These are phyloP conservation scores for Hiodon tergisus DNA, from an alignment of 2,113 vertebrate genomes.

Conservation along the genomic window DNA sequence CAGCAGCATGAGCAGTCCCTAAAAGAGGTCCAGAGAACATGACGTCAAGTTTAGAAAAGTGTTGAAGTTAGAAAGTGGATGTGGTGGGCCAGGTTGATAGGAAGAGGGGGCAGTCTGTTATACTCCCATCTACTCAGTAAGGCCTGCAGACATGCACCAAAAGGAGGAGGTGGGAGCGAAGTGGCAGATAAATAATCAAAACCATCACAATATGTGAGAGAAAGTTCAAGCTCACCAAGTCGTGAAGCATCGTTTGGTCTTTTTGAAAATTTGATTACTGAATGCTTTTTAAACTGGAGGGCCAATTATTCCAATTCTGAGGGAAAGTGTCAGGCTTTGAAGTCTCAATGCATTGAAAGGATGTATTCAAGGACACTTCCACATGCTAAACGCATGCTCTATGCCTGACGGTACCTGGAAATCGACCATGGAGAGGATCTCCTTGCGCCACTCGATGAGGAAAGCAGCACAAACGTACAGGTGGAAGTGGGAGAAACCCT, in stretches of 20 bases:
- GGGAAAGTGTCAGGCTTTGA: slow-evolving; percentile 41
- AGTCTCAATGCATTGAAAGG: slow-evolving; percentile 22
- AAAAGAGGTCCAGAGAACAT: slow-evolving; percentile 34
- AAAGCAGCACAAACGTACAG: slow-evolving; percentile 83
- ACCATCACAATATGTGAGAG: slow-evolving; percentile 27
- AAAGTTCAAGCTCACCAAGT: slow-evolving; percentile 28
- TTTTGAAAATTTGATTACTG: slow-evolving; percentile 42
- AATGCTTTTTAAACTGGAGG: slow-evolving; percentile 40
- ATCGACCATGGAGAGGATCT: slow-evolving; percentile 80
- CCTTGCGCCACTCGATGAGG: slow-evolving; percentile 83
- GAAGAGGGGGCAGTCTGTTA: slow-evolving; percentile 26
- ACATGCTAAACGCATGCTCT: background rate
- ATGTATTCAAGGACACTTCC: background rate
- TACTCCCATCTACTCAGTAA: slow-evolving; percentile 34
- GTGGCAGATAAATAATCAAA: slow-evolving; percentile 35
- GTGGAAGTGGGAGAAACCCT: slow-evolving; percentile 85
- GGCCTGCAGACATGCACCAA: slow-evolving; percentile 31
- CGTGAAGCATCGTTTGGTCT: slow-evolving; percentile 46
- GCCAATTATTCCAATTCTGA: slow-evolving; percentile 52
- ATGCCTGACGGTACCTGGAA: slow-evolving; percentile 64
- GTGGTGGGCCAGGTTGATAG: background rate
- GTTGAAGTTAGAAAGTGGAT: background rate
- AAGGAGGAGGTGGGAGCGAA: slow-evolving; percentile 17
- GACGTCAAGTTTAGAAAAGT: background rate
- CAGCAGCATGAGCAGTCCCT: slow-evolving; percentile 94